Evolutionary conservation across 2,797 vertebrate species (phyloP).

Genomic region (Pristis pectinata): DNA sequence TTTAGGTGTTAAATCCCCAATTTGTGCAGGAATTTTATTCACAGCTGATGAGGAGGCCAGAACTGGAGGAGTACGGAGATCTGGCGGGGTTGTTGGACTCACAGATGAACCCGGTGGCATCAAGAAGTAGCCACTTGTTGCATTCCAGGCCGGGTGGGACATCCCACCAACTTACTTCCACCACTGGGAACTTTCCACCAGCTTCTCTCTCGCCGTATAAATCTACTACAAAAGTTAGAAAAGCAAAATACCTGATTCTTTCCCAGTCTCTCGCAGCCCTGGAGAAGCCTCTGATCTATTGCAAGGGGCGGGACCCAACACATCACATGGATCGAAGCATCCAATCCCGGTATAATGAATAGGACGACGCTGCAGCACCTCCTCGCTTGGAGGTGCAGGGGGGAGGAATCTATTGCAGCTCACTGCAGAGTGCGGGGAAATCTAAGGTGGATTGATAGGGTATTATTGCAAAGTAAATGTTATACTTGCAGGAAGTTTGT

Average conservation of each 20-base stretch:
- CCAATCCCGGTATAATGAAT: background rate
- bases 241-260: background rate
- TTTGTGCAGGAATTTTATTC: too few relatives aligned
- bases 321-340: background rate
- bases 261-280: background rate
- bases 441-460: background rate
- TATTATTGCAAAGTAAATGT: background rate
- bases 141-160: too few relatives aligned
- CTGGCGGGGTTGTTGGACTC: too few relatives aligned
- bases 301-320: background rate
- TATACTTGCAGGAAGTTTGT: background rate
- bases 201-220: background rate
- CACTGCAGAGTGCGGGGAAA: background rate
- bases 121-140: too few relatives aligned
- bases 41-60: too few relatives aligned
- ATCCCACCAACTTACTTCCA: background rate
- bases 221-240: background rate
- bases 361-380: background rate
- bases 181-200: background rate
- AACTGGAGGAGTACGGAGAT: too few relatives aligned
- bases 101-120: too few relatives aligned
- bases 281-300: background rate
- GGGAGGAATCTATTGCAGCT: background rate
- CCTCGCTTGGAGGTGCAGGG: background rate
- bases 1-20: too few relatives aligned